Percentiles rank a stretch among this genome's conserved stretches.
phyloP scores from a whole-genome alignment of 2,113 vertebrate genomes.

The Brachionichthys hirsutus region DNA sequence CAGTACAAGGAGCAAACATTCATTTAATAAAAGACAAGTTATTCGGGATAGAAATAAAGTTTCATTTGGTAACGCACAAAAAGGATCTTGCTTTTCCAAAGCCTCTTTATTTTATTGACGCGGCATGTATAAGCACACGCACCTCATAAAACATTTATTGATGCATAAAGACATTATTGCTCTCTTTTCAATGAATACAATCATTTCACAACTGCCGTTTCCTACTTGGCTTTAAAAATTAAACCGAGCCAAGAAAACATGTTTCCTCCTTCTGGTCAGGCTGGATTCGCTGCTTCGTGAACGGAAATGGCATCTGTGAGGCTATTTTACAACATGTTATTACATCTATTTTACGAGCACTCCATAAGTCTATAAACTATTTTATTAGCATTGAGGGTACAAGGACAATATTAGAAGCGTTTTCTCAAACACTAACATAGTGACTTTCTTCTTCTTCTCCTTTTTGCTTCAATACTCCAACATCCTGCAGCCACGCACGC shows the following conservation, averaged over 20 bases:
- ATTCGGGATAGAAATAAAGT: not conserved
- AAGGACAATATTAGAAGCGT: conserved; percentile 68
- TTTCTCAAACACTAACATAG: conserved; percentile 63
- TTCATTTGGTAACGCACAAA: conserved; percentile 38
- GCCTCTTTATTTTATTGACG: conserved; percentile 88
- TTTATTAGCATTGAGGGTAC: conserved; percentile 76
- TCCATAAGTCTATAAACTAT: conserved; percentile 79
- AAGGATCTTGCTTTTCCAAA: conserved; percentile 76
- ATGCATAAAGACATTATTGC: conserved; percentile 95
- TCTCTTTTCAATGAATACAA: conserved; percentile 80
- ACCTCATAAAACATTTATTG: conserved; percentile 99
- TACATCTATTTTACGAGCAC: conserved; percentile 83
- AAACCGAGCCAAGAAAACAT: conserved; percentile 53
- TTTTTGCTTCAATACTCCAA: conserved; percentile 33
- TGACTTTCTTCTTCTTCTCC: conserved; percentile 3
- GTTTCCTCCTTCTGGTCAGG: conserved; percentile 56
- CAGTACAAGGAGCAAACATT: too few species aligned
- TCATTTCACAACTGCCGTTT: conserved; percentile 66
- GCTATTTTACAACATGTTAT: conserved; percentile 79
- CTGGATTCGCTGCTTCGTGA: conserved; percentile 56
- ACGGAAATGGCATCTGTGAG: conserved; percentile 67
- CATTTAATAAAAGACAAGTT: too few species aligned
- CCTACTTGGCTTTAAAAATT: conserved; percentile 49
- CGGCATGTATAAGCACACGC: conserved; percentile 95
- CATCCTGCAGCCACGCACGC: conserved; percentile 34